phyloP scores from a whole-genome alignment of 1,140 invertebrate species.

The Coenobita brevimanus region DNA sequence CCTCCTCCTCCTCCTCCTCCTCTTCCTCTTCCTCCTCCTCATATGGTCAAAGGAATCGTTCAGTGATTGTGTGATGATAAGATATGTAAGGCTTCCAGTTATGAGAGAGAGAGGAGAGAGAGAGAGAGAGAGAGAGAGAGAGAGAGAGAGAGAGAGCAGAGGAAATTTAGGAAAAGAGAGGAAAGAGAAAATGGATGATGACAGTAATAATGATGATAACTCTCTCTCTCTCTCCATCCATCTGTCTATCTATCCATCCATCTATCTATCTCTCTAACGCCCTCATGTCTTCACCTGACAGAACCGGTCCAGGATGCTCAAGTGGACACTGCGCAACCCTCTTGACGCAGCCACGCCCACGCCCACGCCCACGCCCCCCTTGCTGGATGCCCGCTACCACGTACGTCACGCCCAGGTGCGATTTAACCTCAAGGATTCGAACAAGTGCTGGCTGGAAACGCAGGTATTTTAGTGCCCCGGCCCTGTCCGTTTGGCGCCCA shows the following conservation, averaged over 20 bases:
- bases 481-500: not conserved
- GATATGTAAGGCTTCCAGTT: not conserved
- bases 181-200: not conserved
- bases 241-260: too few species aligned
- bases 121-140: too few species aligned
- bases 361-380: constrained; percentile 12
- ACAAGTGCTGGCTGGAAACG: constrained; percentile 39
- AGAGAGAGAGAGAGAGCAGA: too few species aligned
- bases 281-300: not conserved
- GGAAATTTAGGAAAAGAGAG: not conserved
- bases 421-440: constrained; percentile 35
- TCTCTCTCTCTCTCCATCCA: not conserved
- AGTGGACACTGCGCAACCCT: constrained; percentile 48
- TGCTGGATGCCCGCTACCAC: constrained; percentile 18
- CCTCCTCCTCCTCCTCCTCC: not conserved
- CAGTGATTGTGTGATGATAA: not conserved
- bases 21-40: constrained; percentile 12
- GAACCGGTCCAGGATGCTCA: constrained; percentile 35
- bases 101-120: too few species aligned
- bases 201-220: not conserved
- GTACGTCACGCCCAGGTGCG: not conserved
- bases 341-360: constrained; percentile 39
- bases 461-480: not conserved
- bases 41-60: not conserved
- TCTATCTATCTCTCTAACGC: too few species aligned